Evolutionary conservation across 2,113 vertebrate genomes (phyloP).

Genomic region (Thalassoma bifasciatum): DNA sequence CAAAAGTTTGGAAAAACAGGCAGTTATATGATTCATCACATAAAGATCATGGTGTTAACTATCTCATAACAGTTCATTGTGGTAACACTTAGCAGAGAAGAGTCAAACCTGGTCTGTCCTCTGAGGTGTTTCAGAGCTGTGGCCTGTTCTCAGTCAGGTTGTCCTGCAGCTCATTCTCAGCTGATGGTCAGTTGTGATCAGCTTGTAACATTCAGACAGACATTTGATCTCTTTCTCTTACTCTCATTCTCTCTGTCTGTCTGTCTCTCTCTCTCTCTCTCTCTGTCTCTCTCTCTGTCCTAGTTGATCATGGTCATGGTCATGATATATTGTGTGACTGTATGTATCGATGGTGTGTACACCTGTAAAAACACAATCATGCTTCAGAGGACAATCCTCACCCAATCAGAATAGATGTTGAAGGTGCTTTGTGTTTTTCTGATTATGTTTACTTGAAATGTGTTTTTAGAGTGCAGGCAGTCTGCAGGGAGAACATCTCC

Average conservation of each 20-base stretch:
- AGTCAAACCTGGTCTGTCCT: no score
- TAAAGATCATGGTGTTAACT: no score
- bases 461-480: constrained; percentile 37
- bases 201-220: no score
- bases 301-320: constrained; percentile 34
- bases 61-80: no score
- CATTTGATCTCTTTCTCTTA: no score
- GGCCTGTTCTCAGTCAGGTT: constrained; percentile 4
- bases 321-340: constrained; percentile 54
- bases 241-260: no score
- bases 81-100: no score
- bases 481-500: constrained; percentile 5
- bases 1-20: no score
- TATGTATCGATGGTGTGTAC: constrained; percentile 48
- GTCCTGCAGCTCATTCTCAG: constrained; percentile 43
- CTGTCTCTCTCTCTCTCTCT: no score
- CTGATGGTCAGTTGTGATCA: constrained; percentile 45
- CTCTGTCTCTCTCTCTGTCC: no score
- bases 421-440: constrained; percentile 28
- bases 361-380: constrained; percentile 38
- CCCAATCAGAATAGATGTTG: constrained; percentile 27
- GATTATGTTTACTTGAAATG: constrained; percentile 67
- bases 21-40: no score
- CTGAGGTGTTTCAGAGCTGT: background rate
- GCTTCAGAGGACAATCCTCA: constrained; percentile 57